Evolutionary conservation across 1,140 invertebrate species (phyloP).

Genomic region (Dendroctonus valens): DNA sequence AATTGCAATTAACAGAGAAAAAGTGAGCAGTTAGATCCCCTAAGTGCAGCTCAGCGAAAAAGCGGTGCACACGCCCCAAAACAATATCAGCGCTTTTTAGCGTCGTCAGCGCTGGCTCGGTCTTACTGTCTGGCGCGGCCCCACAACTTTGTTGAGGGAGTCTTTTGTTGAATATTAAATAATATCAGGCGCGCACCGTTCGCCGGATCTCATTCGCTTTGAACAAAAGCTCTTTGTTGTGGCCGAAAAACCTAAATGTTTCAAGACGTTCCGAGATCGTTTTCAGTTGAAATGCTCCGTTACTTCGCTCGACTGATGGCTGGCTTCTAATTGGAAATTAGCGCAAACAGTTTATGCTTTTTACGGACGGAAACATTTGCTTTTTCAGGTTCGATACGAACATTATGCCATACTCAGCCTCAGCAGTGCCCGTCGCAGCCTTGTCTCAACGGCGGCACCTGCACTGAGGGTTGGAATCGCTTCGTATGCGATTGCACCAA

Average conservation of each 20-base stretch:
- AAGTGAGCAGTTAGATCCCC: not conserved
- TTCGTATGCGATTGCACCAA: conserved; percentile 93
- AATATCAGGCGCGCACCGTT: not conserved
- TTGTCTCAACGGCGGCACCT: conserved; percentile 88
- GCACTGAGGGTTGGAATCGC: conserved; percentile 93
- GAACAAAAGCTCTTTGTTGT: conserved; percentile 20
- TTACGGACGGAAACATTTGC: conserved; percentile 27
- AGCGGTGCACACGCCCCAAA: not conserved
- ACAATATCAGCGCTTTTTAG: conserved; percentile 6
- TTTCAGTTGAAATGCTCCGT: not conserved
- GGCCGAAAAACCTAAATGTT: conserved; percentile 13
- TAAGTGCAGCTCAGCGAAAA: not conserved
- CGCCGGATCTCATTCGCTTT: conserved; percentile 7
- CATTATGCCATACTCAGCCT: conserved; percentile 77
- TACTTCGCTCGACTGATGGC: no score
- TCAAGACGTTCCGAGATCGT: conserved; percentile 2
- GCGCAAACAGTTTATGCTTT: not conserved
- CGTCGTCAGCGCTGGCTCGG: conserved; percentile 2
- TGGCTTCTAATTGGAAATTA: no score
- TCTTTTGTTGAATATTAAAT: conserved; percentile 17
- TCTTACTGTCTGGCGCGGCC: conserved; percentile 5
- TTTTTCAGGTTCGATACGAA: conserved; percentile 75
- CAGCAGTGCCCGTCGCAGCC: conserved; percentile 80
- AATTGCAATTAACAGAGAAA: no score
- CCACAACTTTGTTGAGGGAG: conserved; percentile 2